phyloP scores from a whole-genome alignment of 2,797 vertebrate genomes.

The Knipowitschia caucasica region DNA sequence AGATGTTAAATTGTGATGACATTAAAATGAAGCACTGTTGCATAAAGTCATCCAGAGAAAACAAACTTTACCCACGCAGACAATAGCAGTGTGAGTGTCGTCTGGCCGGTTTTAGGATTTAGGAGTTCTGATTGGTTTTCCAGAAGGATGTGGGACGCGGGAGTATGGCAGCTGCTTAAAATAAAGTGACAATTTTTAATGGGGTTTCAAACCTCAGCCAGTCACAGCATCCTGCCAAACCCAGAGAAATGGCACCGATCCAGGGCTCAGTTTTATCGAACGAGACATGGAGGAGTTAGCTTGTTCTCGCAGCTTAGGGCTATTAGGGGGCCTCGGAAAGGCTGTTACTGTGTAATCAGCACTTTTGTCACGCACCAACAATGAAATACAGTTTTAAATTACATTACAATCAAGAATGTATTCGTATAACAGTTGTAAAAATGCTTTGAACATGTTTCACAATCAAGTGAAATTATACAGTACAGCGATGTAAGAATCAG shows the following conservation, averaged over 20 bases:
- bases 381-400: slow-evolving; percentile 6
- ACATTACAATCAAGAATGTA: background rate
- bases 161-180: slow-evolving; percentile 73
- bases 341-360: slow-evolving; percentile 53
- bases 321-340: slow-evolving; percentile 77
- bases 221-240: slow-evolving; percentile 71
- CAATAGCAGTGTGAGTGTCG: slow-evolving; percentile 45
- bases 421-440: no score
- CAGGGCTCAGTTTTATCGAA: slow-evolving; percentile 78
- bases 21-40: slow-evolving; percentile 70
- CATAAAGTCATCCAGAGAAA: slow-evolving; percentile 53
- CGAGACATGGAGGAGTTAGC: slow-evolving; percentile 81
- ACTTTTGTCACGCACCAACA: slow-evolving; percentile 39
- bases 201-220: slow-evolving; percentile 74
- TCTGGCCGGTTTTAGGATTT: slow-evolving; percentile 42
- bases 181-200: slow-evolving; percentile 79
- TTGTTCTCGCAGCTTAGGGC: slow-evolving; percentile 80
- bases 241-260: slow-evolving; percentile 57
- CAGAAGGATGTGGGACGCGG: slow-evolving; percentile 72
- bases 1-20: slow-evolving; percentile 61
- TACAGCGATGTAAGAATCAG: slow-evolving; percentile 44
- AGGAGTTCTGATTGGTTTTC: slow-evolving; percentile 66
- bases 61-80: slow-evolving; percentile 64
- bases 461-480: background rate
- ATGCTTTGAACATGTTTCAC: no score